Conservation (phyloP, 1,140 invertebrate species). For the Euschistus heros region DNA sequence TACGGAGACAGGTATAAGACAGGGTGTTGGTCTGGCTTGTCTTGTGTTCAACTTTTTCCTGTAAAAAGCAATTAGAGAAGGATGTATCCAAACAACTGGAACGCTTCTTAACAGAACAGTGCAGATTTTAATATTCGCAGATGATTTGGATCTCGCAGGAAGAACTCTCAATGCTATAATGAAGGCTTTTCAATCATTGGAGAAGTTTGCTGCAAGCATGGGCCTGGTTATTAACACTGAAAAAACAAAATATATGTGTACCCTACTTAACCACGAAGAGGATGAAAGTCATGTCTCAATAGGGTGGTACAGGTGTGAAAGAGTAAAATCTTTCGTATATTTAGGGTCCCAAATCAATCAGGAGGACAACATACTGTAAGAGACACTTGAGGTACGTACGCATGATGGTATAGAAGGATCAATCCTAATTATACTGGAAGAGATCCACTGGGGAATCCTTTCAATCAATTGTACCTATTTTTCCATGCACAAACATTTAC, state of each 20-base stretch:
- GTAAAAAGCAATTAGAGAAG: conserved; percentile 5
- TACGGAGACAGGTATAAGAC: not conserved
- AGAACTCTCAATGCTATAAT: too few species aligned
- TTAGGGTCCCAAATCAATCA: not conserved
- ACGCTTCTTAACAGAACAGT: too few species aligned
- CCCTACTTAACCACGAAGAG: not conserved
- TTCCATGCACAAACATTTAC: not conserved
- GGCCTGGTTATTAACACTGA: too few species aligned
- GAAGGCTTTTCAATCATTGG: too few species aligned
- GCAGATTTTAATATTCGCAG: too few species aligned
- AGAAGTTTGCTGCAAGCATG: too few species aligned
- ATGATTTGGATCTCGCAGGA: too few species aligned
- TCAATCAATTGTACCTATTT: not conserved
- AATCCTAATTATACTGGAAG: too few species aligned
- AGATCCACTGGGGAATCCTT: too few species aligned
- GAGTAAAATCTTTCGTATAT: not conserved
- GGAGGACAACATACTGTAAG: not conserved
- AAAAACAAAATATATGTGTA: too few species aligned
- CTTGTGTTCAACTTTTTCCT: not conserved
- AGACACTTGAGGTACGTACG: not conserved
- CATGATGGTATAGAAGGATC: too few species aligned
- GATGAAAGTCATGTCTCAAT: not conserved
- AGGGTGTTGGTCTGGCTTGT: not conserved
- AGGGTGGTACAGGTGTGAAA: not conserved
- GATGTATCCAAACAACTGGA: too few species aligned